Evolutionary conservation across 2,797 vertebrate genomes (phyloP), one percentile per base, ranked within the genome.

Genomic region (Valencia hispanica): DNA sequence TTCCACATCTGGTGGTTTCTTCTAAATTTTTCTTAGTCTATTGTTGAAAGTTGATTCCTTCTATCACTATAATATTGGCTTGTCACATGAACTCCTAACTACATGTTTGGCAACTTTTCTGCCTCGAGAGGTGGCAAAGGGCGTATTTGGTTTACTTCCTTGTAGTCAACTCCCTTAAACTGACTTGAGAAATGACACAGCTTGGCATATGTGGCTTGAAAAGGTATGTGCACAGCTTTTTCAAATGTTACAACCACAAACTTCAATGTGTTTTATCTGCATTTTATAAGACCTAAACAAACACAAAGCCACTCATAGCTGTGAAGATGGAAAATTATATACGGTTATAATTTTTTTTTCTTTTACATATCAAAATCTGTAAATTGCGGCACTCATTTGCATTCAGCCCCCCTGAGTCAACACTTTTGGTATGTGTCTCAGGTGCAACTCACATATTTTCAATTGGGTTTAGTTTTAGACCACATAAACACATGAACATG

Each of bases 171-270:
- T 25, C 3, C 72, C 79, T 84, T 79, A 88, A 79, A 80, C 77
- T 61, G 7, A 74, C 75, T 74, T 79, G 73, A 70, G 72, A 27
- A 80, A 81, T 86, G 86, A 72, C 78, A 79, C 78, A 65, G 78
- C 53, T 68, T 39, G 51, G 70, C 87, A 85, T 80, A 77, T 79
- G 79, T 72, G 25, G 12, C 25, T 43, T 68, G 12, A 68, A 68
- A 43, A n/a, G 11, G 2, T 43, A 39, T 65, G 39, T 22, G 0
- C 4, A 6, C 1, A 65, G 14, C 20, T 65, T 36, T 30, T 65
- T 39, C 36, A 39, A 65, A 65, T 39, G 4, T 39, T 39, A 25
- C 20, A 14, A 65, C 36, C 61, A 25, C 61, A 65, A 25, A 65
- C 10, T 22, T 41, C 22, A 39, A n/a, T 12, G 9, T 22, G 22